These are phyloP conservation scores for Pseudachorutes palmiensis DNA, from an alignment of 1,140 invertebrate species.

Conservation along the genomic window DNA sequence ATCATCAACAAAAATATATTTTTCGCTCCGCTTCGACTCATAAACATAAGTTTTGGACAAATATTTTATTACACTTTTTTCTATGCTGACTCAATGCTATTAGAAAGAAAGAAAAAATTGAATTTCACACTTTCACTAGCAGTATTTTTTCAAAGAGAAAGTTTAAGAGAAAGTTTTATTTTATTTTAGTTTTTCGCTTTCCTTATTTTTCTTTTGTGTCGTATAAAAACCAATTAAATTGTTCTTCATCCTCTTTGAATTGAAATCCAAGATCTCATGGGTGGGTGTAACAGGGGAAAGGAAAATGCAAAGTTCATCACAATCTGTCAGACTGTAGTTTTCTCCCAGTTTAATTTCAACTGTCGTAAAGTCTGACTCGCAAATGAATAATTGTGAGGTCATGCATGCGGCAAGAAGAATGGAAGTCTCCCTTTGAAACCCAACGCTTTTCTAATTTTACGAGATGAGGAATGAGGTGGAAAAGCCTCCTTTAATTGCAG, in stretches of 20 bases:
- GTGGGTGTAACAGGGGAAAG: neutral
- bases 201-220: neutral
- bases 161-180: neutral
- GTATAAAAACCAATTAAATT: conserved; percentile 5
- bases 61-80: too few species aligned
- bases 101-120: too few species aligned
- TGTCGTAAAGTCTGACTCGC: neutral
- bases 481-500: neutral
- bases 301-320: neutral
- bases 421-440: neutral
- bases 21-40: too few species aligned
- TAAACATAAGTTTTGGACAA: too few species aligned
- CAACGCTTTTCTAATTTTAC: neutral
- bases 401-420: neutral
- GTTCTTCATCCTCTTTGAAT: conserved; percentile 8
- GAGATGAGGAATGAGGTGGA: neutral
- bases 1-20: too few species aligned
- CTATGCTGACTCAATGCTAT: too few species aligned
- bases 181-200: neutral
- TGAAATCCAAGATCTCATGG: neutral
- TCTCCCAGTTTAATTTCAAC: neutral
- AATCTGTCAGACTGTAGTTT: neutral
- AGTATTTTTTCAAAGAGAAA: too few species aligned
- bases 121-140: too few species aligned
- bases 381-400: conserved; percentile 6